A percentile compares a stretch with the other conserved stretches of the same genome.
Conservation (phyloP, 1,140 invertebrate species). For the Achroia grisella region DNA sequence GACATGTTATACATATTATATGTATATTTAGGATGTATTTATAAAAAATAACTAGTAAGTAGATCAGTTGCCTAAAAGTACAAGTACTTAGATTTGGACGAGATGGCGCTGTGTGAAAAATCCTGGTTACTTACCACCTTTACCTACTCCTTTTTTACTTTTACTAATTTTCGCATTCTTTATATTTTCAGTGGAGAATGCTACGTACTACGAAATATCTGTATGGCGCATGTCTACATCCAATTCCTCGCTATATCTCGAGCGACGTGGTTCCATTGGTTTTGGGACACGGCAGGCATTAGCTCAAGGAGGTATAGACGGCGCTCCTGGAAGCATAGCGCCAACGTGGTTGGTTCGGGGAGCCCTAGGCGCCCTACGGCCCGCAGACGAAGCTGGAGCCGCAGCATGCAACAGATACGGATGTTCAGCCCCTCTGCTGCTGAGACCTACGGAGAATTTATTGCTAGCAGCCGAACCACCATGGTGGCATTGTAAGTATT, state of each 20-base stretch:
- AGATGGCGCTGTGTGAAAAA: too few species aligned
- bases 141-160: too few species aligned
- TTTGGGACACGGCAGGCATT: constrained; percentile 44
- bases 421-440: constrained; percentile 40
- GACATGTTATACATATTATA: too few species aligned
- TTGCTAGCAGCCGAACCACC: constrained; percentile 40
- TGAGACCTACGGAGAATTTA: constrained; percentile 50
- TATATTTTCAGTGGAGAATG: constrained; percentile 53
- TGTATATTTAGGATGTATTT: too few species aligned
- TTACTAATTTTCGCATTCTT: not conserved
- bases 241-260: constrained; percentile 48
- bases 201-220: constrained; percentile 61
- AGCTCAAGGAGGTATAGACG: constrained; percentile 21
- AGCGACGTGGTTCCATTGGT: constrained; percentile 45
- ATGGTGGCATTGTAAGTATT: constrained; percentile 58
- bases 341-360: constrained; percentile 40
- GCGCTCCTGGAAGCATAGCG: constrained; percentile 2
- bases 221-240: constrained; percentile 57
- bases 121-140: too few species aligned
- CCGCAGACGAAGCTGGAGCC: constrained; percentile 51
- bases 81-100: too few species aligned
- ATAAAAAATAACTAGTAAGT: too few species aligned
- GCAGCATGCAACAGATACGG: constrained; percentile 59
- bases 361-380: constrained; percentile 31
- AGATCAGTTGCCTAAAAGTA: too few species aligned